phyloP scores from a whole-genome alignment of 2,797 vertebrate genomes.

The Chelmon rostratus region DNA sequence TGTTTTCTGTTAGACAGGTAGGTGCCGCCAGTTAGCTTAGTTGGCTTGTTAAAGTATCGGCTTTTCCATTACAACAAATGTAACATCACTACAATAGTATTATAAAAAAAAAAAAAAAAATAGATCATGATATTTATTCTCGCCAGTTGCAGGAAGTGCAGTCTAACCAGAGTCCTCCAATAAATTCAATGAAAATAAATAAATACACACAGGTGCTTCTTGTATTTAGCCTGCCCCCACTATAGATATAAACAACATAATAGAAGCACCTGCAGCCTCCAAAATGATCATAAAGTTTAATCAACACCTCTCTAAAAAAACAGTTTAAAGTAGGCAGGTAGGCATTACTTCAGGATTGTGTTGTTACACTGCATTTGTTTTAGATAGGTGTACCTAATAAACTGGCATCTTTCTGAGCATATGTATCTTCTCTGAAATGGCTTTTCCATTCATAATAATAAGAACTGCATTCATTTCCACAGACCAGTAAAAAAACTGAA shows the following conservation, averaged over 20 bases:
- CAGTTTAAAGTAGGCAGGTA: too few relatives aligned
- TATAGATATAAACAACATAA: not conserved
- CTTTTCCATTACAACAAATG: too few relatives aligned
- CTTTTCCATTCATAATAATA: not conserved
- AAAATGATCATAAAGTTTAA: too few relatives aligned
- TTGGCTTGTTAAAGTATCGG: too few relatives aligned
- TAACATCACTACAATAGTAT: too few relatives aligned
- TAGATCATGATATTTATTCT: not conserved
- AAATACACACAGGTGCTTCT: not conserved
- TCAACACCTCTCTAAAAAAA: too few relatives aligned
- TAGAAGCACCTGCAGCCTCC: not conserved
- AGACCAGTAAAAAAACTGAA: not conserved
- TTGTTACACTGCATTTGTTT: not conserved
- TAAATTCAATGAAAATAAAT: too few relatives aligned
- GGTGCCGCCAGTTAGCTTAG: too few relatives aligned
- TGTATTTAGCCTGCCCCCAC: too few relatives aligned
- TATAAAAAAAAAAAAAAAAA: not conserved
- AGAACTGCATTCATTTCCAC: not conserved
- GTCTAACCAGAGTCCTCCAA: not conserved
- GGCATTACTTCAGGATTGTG: not conserved
- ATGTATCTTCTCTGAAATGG: not conserved
- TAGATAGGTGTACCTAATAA: not conserved
- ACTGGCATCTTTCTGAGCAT: not conserved
- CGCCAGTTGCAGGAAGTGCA: not conserved
- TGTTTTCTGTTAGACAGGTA: too few relatives aligned